Base-by-base conservation (phyloP, 2,797 vertebrate species). In the Leptatherina wallacei region DNA sequence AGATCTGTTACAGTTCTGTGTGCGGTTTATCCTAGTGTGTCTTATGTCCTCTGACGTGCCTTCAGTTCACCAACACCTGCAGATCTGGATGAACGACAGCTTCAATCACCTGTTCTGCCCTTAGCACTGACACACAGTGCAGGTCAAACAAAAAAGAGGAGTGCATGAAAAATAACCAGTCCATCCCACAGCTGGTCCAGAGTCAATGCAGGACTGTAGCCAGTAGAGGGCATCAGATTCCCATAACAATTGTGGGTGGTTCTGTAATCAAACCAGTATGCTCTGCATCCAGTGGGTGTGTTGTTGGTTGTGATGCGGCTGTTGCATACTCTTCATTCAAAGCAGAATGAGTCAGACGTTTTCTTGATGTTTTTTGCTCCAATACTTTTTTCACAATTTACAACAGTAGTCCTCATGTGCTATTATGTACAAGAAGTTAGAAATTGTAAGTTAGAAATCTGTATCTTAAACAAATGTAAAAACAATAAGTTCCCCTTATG, bases 161-260 rank as follows among this genome's bases (percentile, higher is more conserved):
- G 56, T 69, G 60, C 30, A 49, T 64, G 36, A 61, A 58, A 56
- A 36, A 35, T 20, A 32, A 56, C 59, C 57, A 77, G 69, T 38
- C 47, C 33, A 52, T 36, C 36, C 63, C 55, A 55, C 10, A 11
- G 42, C 76, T 71, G 72, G 16, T 79, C 62, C 61, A 12, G 67
- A 75, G 73, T 77, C 78, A 79, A 71, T 85, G 80, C 20, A 79
- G 63, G 65, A 54, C 65, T 30, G 54, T 38, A 64, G 59, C 88
- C 92, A 86, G 79, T 71, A 91, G 91, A 88, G 89, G 92, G 90
- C 88, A 61, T 70, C 73, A 85, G 38, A 78, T 63, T 49, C 14
- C 79, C 14, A 57, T 14, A 38, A 68, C 75, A 77, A 55, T 16
- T 40, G 24, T 3, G 42, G 27, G 56, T 65, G 68, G 62, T 55